Evolutionary conservation across 2,888 invertebrate genomes (phyloP), one percentile per base, ranked within the genome.

Genomic region (Unio delphinus): DNA sequence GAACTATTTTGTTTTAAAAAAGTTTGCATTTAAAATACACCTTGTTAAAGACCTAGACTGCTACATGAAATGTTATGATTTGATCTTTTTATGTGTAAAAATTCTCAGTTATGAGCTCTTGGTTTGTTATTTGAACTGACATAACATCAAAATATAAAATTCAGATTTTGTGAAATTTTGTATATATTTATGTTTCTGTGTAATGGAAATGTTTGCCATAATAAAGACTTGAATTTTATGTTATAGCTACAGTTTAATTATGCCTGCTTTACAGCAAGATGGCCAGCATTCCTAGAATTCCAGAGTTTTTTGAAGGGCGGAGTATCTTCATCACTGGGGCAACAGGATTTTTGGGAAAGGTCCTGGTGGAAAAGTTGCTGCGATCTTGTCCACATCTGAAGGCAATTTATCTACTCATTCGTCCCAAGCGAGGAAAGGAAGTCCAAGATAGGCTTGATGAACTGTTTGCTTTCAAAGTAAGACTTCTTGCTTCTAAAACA

Each of bases 311-410:
- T 89, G 92, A 92, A 11, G 94, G 93, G 18, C 92, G 93, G 70
- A 92, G 92, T 75, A 92, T 99, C 58, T 96, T 99, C 85, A 93
- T 99, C 69, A 99, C 99, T 20, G 99, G 98, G 30, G 96, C 95
- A n/a, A 96, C 96, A 0, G 97, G 97, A 1, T 97, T 97, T 87
- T 92, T 97, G 90, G 97, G 97, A 0, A 97, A 97, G 91, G 94
- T 95, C 0, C 89, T 97, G 28, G 91, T 97, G 11, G 97, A 97
- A 90, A 98, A 97, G 88, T 90, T 98, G 3, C 89, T 97, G 7
- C 93, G 96, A 79, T 95, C 95, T 0, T 96, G 96, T 85, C 92
- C 95, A 0, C 93, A 93, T 0, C 84, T 98, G 8, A 92, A 93
- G 64, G 92, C 92, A 64, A 93, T 97, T 73, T 97, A 95, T 88